Evolutionary conservation across 1,140 invertebrate species (phyloP).

Genomic region (Marisa cornuarietis): DNA sequence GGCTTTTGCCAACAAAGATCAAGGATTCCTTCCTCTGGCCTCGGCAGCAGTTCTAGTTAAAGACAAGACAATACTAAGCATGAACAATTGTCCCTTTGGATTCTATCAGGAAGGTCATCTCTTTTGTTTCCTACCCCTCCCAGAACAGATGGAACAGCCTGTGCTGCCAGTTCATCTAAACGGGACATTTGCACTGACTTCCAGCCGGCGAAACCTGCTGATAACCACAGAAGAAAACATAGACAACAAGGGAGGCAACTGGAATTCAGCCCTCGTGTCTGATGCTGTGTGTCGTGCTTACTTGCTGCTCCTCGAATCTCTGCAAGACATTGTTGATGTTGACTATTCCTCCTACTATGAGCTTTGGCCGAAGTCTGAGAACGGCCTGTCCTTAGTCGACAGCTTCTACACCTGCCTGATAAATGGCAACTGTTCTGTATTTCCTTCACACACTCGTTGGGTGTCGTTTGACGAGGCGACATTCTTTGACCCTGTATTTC

Average conservation of each 20-base stretch:
- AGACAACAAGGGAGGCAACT: background rate
- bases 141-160: conserved; percentile 20
- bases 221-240: conserved; percentile 32
- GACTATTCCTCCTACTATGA: background rate
- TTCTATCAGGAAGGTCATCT: conserved; percentile 17
- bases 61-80: background rate
- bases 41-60: background rate
- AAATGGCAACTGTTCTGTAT: background rate
- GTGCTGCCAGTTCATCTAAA: conserved; percentile 43
- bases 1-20: background rate
- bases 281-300: conserved; percentile 8
- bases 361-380: background rate
- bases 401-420: conserved; percentile 8
- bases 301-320: conserved; percentile 15
- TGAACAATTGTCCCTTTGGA: conserved; percentile 7
- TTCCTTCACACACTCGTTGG: background rate
- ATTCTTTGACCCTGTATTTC: conserved; percentile 12
- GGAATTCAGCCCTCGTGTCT: conserved; percentile 2
- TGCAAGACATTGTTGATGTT: background rate
- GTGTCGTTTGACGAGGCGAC: conserved; percentile 1
- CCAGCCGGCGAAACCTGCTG: conserved; percentile 34
- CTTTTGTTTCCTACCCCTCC: conserved; percentile 45
- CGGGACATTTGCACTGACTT: conserved; percentile 46
- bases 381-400: background rate
- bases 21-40: conserved; percentile 21